Base-by-base conservation (phyloP, 2,113 vertebrate species). In the Rhagologus leucostigma region DNA sequence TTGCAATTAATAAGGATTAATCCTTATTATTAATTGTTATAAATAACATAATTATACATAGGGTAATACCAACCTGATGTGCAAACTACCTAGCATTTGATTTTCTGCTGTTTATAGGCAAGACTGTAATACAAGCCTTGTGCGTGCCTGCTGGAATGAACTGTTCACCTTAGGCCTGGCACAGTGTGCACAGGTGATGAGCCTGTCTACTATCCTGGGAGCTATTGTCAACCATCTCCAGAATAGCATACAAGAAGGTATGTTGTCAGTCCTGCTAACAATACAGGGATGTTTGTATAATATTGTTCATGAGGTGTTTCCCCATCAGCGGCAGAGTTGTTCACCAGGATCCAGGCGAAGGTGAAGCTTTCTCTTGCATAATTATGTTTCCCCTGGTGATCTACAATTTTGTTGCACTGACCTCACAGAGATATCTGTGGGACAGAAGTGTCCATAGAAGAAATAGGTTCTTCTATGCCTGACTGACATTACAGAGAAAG, bases 181-280 rank as follows among this genome's bases (percentile, higher is more conserved):
- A 71, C 99, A 99, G 97, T 99, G 99, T 47, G 98, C 99, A 32
- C 99, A 99, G 79, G 98, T 99, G 96, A 99, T 99, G 99, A 99
- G 98, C 76, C 98, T 99, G 55, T 99, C 99, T 7, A 99, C 99
- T 50, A 99, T 99, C 96, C 98, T 99, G 23, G 98, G 99, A 5
- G 99, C 99, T 47, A 99, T 99, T 80, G 98, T 99, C 96, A 99
- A 99, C 97, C 99, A 99, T 76, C 99, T 99, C 41, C 99, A 99
- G 95, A 99, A 98, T 97, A 99, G 98, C 98, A 98, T 99, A 87
- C 99, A 99, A 95, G 99, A 99, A 98, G 99, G 99, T 99, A 98
- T 10, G 98, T 89, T 33, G 35, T 49, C 37, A 7, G 14, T 50
- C 12, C 49, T 86, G 55, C 60, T 44, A 30, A 7, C 41, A 10